phyloP scores from a whole-genome alignment of 2,113 vertebrate genomes.

The Protomyctophum bolini region DNA sequence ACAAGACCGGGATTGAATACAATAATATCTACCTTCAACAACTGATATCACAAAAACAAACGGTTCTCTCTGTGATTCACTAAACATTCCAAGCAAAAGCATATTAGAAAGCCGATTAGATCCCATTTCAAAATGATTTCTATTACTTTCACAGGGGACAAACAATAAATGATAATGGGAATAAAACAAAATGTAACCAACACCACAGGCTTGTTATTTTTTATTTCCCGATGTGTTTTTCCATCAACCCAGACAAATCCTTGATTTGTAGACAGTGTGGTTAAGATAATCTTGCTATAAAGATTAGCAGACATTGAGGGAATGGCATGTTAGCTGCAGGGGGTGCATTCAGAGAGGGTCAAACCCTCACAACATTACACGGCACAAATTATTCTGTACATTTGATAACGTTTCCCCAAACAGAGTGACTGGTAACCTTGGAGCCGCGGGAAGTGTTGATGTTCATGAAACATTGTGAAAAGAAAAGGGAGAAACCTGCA shows the following conservation, averaged over 20 bases:
- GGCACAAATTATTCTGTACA: slow-evolving; percentile 13
- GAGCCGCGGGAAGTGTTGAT: slow-evolving; percentile 12
- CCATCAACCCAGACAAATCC: slow-evolving; percentile 5
- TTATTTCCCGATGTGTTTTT: background rate
- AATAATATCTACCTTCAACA: slow-evolving; percentile 4
- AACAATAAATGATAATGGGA: background rate
- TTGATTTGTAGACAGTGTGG: slow-evolving; percentile 9
- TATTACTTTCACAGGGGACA: slow-evolving; percentile 9
- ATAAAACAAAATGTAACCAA: background rate
- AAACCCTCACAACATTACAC: slow-evolving; percentile 26
- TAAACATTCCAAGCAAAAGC: slow-evolving; percentile 11
- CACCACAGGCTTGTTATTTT: background rate
- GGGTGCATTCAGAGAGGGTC: slow-evolving; percentile 6
- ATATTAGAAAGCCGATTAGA: slow-evolving; percentile 20
- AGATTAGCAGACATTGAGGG: background rate
- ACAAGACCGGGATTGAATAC: slow-evolving; percentile 24
- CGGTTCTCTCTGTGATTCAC: slow-evolving; percentile 19
- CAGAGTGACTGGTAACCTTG: background rate
- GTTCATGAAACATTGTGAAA: slow-evolving; percentile 11
- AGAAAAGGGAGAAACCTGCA: slow-evolving; percentile 12
- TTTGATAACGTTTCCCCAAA: background rate
- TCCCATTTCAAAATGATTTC: slow-evolving; percentile 28
- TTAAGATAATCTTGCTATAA: slow-evolving; percentile 4
- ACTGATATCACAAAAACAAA: slow-evolving; percentile 9
- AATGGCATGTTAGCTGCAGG: slow-evolving; percentile 3